These are phyloP conservation scores for Brachyhypopomus occidentalis DNA, from an alignment of 2,113 vertebrate species.

Conservation along the genomic window DNA sequence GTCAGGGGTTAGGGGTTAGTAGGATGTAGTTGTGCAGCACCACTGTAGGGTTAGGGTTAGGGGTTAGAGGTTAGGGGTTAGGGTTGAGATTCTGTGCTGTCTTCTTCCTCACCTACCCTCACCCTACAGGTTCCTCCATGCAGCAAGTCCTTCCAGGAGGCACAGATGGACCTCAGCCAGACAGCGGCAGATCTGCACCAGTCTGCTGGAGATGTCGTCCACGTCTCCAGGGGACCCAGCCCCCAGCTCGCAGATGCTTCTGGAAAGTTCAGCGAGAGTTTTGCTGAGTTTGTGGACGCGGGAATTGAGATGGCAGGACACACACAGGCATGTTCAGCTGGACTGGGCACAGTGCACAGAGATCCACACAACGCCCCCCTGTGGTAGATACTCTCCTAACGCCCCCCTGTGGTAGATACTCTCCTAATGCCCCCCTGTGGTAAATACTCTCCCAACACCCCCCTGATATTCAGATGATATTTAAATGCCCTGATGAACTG, in stretches of 20 bases:
- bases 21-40: background rate
- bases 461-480: no score
- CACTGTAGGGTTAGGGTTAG: no score
- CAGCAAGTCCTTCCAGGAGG: constrained; percentile 94
- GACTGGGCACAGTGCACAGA: background rate
- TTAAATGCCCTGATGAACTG: no score
- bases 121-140: constrained; percentile 85
- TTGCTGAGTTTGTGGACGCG: constrained; percentile 96
- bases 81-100: no score
- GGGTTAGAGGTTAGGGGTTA: background rate
- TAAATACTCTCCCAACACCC: no score
- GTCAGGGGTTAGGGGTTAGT: background rate
- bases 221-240: constrained; percentile 90
- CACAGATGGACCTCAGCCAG: constrained; percentile 95
- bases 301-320: constrained; percentile 98
- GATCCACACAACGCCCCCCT: no score
- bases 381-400: no score
- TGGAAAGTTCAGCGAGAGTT: constrained; percentile 96
- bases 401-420: no score
- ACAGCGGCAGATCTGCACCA: constrained; percentile 95
- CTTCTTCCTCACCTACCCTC: background rate
- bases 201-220: constrained; percentile 94
- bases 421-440: no score
- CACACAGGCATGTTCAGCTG: constrained; percentile 80
- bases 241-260: constrained; percentile 89